phyloP scores from a whole-genome alignment of 2,888 invertebrate species.

The Nomada lathburiana region DNA sequence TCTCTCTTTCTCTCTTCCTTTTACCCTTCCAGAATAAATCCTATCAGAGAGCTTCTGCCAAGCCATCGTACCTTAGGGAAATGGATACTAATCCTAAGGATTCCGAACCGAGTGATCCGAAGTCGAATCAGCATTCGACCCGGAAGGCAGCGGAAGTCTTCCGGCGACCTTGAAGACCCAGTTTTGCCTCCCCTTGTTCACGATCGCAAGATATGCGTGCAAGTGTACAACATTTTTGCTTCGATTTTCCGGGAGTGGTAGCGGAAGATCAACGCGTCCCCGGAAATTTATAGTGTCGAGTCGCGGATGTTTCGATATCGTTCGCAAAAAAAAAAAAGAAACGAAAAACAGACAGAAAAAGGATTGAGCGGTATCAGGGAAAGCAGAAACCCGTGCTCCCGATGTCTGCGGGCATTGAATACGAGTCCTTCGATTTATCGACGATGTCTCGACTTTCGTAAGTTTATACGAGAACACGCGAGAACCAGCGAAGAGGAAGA shows the following conservation, averaged over 20 bases:
- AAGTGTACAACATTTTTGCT: not conserved
- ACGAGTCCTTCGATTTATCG: conserved; percentile 40
- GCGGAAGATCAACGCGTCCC: not conserved
- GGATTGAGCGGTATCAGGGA: not conserved
- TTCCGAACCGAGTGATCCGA: conserved; percentile 70
- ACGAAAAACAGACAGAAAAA: not conserved
- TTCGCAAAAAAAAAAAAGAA: no score
- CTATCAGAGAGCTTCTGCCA: conserved; percentile 66
- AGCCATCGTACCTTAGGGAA: conserved; percentile 68
- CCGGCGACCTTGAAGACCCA: conserved; percentile 71
- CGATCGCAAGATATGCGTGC: not conserved
- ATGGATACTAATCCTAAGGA: conserved; percentile 78
- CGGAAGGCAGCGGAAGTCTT: conserved; percentile 61
- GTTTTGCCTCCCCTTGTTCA: conserved; percentile 41
- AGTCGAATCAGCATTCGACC: conserved; percentile 71
- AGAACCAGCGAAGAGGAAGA: conserved; percentile 24
- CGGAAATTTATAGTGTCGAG: not conserved
- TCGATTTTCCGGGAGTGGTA: not conserved
- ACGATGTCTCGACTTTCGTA: conserved; percentile 19
- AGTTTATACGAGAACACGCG: conserved; percentile 29
- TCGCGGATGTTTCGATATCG: no score
- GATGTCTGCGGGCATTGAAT: conserved; percentile 15
- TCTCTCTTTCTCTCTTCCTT: conserved; percentile 4
- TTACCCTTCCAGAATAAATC: conserved; percentile 74
- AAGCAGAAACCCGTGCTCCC: conserved; percentile 8